These are phyloP conservation scores for Galleria mellonella DNA, from an alignment of 1,140 invertebrate genomes.

Conservation along the genomic window DNA sequence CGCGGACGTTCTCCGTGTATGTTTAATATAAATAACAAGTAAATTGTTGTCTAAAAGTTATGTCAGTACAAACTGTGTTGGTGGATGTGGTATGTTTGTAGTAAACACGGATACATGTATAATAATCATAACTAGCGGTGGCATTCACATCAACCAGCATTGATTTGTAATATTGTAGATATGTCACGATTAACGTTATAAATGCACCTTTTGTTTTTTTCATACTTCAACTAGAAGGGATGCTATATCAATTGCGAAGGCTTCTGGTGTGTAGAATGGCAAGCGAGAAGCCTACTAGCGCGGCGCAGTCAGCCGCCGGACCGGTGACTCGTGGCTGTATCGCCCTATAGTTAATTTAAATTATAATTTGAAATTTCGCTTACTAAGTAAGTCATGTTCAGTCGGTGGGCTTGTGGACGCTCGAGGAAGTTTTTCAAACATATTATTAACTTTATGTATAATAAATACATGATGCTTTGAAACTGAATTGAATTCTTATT, in stretches of 20 bases:
- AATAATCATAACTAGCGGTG: too few species aligned
- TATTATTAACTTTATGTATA: constrained; percentile 70
- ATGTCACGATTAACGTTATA: constrained; percentile 11
- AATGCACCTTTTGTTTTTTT: constrained; percentile 34
- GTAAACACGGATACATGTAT: too few species aligned
- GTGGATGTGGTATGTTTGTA: too few species aligned
- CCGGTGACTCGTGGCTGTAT: not conserved
- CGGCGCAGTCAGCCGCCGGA: not conserved
- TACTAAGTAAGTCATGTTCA: constrained; percentile 58
- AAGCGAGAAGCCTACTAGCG: constrained; percentile 2
- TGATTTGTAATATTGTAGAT: too few species aligned
- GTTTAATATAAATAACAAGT: not conserved
- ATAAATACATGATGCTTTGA: constrained; percentile 65
- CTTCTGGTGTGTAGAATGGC: constrained; percentile 20
- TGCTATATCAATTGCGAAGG: constrained; percentile 36
- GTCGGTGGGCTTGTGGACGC: constrained; percentile 50
- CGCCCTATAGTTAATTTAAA: constrained; percentile 52
- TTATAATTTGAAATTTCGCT: constrained; percentile 57
- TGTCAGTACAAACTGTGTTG: too few species aligned
- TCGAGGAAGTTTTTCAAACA: constrained; percentile 49
- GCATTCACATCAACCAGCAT: too few species aligned
- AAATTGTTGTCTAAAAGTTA: too few species aligned
- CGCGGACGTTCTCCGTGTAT: constrained; percentile 16
- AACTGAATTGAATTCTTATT: constrained; percentile 70
- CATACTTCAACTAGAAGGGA: constrained; percentile 26